Percentiles rank a stretch among this genome's conserved stretches.
These are phyloP conservation scores for Hirundichthys speculiger DNA, from an alignment of 2,113 vertebrate species.

Conservation along the genomic window DNA sequence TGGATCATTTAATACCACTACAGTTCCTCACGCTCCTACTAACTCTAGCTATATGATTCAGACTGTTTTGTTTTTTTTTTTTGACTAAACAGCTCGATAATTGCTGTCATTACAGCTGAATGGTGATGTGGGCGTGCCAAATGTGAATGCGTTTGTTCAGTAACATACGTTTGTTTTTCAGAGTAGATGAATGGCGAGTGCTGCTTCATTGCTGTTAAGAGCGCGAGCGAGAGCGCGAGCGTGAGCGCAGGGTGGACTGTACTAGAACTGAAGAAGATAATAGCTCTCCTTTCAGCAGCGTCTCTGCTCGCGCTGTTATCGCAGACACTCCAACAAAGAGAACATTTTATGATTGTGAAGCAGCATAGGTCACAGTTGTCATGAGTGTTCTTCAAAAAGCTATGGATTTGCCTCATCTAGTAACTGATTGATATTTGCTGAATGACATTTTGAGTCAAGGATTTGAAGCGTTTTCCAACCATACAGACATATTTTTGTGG, in stretches of 20 bases:
- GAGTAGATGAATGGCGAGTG: slow-evolving; percentile 46
- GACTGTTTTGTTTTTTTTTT: slow-evolving; percentile 10
- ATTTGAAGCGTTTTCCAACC: no score
- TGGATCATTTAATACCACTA: slow-evolving; percentile 12
- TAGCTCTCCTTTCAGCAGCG: slow-evolving; percentile 26
- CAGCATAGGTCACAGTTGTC: no score
- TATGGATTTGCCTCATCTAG: no score
- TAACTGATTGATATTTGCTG: no score
- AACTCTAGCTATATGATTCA: slow-evolving; percentile 34
- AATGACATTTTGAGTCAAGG: no score
- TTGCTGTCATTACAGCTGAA: slow-evolving; percentile 51
- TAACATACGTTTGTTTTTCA: slow-evolving; percentile 23
- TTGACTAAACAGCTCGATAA: slow-evolving; percentile 58
- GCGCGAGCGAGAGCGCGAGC: no score
- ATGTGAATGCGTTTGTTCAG: slow-evolving; percentile 31
- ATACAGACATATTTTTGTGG: no score
- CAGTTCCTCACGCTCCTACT: slow-evolving; percentile 22
- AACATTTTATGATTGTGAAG: no score
- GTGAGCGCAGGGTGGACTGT: background rate
- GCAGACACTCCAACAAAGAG: background rate
- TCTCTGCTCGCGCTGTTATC: slow-evolving; percentile 1
- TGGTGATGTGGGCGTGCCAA: slow-evolving; percentile 12
- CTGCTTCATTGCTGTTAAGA: slow-evolving; percentile 26
- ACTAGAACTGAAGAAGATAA: slow-evolving; percentile 20
- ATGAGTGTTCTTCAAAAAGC: no score